A percentile compares a stretch with the other conserved stretches of the same genome.
Conservation (phyloP, 2,797 vertebrate species). For the Onychomys torridus region DNA sequence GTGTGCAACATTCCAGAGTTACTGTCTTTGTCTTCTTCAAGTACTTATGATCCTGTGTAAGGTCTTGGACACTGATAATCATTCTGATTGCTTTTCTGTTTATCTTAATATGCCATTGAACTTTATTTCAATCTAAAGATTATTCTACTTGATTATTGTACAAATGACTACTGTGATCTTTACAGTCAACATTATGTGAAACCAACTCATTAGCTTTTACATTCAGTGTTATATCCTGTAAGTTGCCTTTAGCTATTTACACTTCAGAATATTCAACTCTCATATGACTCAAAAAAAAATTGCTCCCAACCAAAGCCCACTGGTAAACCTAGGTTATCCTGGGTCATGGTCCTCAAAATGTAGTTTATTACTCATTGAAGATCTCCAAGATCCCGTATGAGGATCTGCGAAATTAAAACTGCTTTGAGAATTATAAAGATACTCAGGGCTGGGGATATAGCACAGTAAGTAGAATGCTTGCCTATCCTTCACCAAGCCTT, state of each 20-base stretch:
- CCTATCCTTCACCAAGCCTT: not conserved
- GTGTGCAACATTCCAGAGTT: not conserved
- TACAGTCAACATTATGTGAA: slow-evolving; percentile 13
- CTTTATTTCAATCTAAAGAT: slow-evolving; percentile 4
- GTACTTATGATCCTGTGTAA: not conserved
- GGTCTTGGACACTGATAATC: not conserved
- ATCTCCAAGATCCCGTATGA: not conserved
- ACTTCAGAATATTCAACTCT: not conserved
- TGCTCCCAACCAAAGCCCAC: not conserved
- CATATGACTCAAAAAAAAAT: not conserved
- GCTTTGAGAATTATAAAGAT: not conserved
- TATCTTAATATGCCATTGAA: not conserved
- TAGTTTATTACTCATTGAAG: not conserved
- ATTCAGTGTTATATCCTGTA: not conserved
- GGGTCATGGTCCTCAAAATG: not conserved
- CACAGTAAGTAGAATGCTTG: not conserved
- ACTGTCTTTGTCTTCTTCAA: not conserved
- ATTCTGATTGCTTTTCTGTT: slow-evolving; percentile 12
- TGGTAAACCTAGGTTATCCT: not conserved
- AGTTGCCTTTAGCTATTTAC: not conserved
- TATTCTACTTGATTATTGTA: slow-evolving; percentile 3
- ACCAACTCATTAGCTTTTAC: not conserved
- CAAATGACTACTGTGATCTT: not conserved
- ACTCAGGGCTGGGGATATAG: not conserved
- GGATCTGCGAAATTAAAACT: not conserved